Percentiles rank a stretch among this genome's conserved stretches.
These are phyloP conservation scores for Sturmia bella DNA, from an alignment of 2,888 invertebrate species.

Conservation along the genomic window DNA sequence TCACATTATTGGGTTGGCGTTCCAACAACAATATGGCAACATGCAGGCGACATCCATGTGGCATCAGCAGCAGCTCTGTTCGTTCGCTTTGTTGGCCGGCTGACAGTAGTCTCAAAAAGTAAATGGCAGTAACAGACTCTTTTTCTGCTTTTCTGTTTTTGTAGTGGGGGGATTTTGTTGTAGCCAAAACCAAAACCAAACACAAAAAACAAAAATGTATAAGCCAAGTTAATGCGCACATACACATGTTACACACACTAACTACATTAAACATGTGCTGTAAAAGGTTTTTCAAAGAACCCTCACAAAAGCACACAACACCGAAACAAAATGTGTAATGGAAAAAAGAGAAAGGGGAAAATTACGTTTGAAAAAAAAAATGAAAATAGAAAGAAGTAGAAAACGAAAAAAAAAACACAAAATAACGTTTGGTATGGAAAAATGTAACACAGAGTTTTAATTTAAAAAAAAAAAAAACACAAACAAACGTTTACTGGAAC, in stretches of 20 bases:
- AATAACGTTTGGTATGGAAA: not conserved
- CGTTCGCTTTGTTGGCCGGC: not conserved
- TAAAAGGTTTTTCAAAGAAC: constrained; percentile 26
- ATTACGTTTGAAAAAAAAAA: constrained; percentile 27
- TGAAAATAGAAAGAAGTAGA: constrained; percentile 4
- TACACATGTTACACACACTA: not conserved
- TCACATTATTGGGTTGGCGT: constrained; percentile 2
- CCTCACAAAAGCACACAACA: constrained; percentile 21
- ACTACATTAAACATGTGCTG: not conserved
- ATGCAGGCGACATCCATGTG: constrained; percentile 7
- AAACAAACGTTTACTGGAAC: constrained; percentile 50
- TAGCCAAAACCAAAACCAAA: not conserved
- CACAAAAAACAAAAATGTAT: not conserved
- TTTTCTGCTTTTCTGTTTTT: constrained; percentile 3
- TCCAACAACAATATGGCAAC: constrained; percentile 22
- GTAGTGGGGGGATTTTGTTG: constrained; percentile 3
- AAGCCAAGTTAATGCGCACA: constrained; percentile 35
- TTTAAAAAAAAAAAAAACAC: constrained; percentile 47
- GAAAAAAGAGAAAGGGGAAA: constrained; percentile 45
- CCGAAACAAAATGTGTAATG: constrained; percentile 1
- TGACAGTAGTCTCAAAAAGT: constrained; percentile 12
- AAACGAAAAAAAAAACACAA: not conserved
- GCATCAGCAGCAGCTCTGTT: constrained; percentile 1
- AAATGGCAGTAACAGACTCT: constrained; percentile 20
- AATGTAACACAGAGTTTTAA: constrained; percentile 34